These are phyloP conservation scores for Phaenicophaeus curvirostris DNA, from an alignment of 2,797 vertebrate genomes.

Conservation along the genomic window DNA sequence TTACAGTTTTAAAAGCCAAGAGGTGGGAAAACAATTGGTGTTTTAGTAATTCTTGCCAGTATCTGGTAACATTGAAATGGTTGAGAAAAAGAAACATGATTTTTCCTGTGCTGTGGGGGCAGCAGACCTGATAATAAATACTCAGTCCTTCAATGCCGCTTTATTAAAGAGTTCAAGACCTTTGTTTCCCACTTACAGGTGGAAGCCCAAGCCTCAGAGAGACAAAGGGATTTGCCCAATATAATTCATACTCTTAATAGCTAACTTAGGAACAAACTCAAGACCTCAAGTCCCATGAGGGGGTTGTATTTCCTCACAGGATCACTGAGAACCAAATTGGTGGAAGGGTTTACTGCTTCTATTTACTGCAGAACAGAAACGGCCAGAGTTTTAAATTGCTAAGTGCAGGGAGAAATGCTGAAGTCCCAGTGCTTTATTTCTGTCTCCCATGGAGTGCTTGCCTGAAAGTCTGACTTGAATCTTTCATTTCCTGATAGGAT, in stretches of 20 bases:
- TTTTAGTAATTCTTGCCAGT: constrained; percentile 10
- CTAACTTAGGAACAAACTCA: neutral
- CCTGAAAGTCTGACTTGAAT: neutral
- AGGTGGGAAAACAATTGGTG: neutral
- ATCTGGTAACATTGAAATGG: neutral
- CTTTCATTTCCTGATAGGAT: neutral
- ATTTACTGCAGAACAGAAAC: neutral
- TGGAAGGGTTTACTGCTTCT: neutral
- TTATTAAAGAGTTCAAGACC: neutral
- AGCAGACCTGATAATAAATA: neutral
- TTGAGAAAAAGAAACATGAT: neutral
- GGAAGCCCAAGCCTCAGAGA: neutral
- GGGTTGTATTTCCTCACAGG: neutral
- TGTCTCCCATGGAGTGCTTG: neutral
- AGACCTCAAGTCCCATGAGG: neutral
- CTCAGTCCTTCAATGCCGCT: neutral
- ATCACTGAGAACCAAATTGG: neutral
- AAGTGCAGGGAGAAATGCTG: neutral
- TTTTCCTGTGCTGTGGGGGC: neutral
- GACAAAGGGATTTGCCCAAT: neutral
- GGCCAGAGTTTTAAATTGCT: neutral
- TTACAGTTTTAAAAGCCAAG: constrained; percentile 31
- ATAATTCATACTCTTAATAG: neutral
- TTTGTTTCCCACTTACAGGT: neutral
- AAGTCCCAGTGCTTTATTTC: neutral